Evolutionary conservation across 2,113 vertebrate species (phyloP).

Genomic region (Protomyctophum bolini): DNA sequence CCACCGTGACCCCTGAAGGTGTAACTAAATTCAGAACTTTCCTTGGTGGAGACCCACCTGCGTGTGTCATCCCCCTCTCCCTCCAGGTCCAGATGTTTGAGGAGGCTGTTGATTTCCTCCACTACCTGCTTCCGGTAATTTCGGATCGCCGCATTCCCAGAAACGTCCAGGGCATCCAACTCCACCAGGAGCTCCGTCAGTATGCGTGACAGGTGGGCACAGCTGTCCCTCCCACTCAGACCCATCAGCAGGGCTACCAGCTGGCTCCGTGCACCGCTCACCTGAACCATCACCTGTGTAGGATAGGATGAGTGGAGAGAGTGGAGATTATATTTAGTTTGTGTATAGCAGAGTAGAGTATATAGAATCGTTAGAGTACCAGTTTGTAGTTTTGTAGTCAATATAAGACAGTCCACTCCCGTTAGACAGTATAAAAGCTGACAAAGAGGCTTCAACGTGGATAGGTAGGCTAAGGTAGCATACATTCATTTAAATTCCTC

Average conservation of each 20-base stretch:
- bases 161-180: conserved; percentile 93
- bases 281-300: conserved; percentile 86
- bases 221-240: conserved; percentile 88
- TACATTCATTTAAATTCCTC: too few relatives aligned
- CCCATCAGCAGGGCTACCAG: conserved; percentile 93
- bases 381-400: too few relatives aligned
- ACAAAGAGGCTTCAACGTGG: too few relatives aligned
- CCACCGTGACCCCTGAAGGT: too few relatives aligned
- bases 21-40: too few relatives aligned
- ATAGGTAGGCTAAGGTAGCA: too few relatives aligned
- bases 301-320: too few relatives aligned
- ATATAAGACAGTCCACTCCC: too few relatives aligned
- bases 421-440: too few relatives aligned
- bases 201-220: conserved; percentile 89
- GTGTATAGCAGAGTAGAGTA: too few relatives aligned
- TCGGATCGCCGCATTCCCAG: conserved; percentile 85
- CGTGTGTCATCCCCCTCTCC: conserved; percentile 87
- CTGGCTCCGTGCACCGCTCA: conserved; percentile 90
- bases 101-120: conserved; percentile 92
- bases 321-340: too few relatives aligned
- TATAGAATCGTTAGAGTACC: too few relatives aligned
- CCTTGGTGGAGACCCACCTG: conserved; percentile 55
- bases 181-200: conserved; percentile 92
- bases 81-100: conserved; percentile 92
- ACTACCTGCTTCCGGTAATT: conserved; percentile 96